phyloP scores from a whole-genome alignment of 2,797 vertebrate genomes.

The Alectoris magna region DNA sequence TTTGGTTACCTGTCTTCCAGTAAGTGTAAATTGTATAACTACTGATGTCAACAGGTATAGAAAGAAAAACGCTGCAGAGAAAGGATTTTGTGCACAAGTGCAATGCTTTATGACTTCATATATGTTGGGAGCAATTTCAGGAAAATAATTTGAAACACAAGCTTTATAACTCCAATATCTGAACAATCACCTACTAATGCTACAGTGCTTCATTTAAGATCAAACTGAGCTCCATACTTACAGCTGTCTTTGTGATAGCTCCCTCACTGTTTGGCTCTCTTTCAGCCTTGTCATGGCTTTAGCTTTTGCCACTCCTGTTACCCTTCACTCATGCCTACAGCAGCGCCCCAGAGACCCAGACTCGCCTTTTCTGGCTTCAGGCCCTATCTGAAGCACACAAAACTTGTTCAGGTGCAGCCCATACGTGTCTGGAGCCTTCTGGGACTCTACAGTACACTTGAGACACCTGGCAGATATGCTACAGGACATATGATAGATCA shows the following conservation, averaged over 20 bases:
- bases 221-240: accelerated
- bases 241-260: background rate
- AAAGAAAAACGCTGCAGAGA: background rate
- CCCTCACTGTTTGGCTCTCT: background rate
- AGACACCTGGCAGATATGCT: background rate
- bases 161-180: accelerated
- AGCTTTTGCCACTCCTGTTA: background rate
- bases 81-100: background rate
- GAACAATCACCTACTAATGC: accelerated
- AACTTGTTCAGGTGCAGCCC: background rate
- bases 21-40: background rate
- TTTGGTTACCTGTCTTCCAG: background rate
- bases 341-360: accelerated
- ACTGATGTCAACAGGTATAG: background rate
- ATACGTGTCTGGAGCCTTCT: background rate
- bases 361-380: background rate
- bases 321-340: accelerated
- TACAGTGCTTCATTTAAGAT: background rate
- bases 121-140: background rate
- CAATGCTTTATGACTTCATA: accelerated
- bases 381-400: background rate
- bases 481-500: background rate
- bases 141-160: accelerated
- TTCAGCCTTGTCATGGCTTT: background rate
- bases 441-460: background rate